These are phyloP conservation scores for Sciurus carolinensis DNA, from an alignment of 2,797 vertebrate genomes.

Conservation along the genomic window DNA sequence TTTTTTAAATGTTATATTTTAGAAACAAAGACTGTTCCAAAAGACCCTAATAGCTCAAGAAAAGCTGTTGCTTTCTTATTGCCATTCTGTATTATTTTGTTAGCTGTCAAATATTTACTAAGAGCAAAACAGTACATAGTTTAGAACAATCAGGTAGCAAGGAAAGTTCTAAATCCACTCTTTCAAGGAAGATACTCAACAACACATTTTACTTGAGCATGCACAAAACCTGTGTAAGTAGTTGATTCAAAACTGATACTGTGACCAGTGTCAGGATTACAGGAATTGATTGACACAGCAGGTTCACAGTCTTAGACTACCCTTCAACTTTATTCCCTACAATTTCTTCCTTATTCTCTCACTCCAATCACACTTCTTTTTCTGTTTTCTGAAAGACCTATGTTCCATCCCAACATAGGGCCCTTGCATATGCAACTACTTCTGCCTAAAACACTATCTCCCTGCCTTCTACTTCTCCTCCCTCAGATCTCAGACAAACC, in stretches of 20 bases:
- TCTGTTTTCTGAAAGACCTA: neutral
- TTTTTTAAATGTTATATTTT: conserved; percentile 26
- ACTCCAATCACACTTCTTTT: neutral
- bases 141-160: neutral
- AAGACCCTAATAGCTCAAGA: conserved; percentile 20
- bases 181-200: neutral
- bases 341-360: neutral
- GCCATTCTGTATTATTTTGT: neutral
- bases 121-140: neutral
- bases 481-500: neutral
- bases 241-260: neutral
- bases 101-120: conserved; percentile 47
- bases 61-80: conserved; percentile 23
- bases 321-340: neutral
- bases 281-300: neutral
- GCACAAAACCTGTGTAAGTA: neutral
- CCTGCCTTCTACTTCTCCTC: neutral
- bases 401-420: neutral
- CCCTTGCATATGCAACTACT: neutral
- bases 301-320: neutral
- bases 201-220: neutral
- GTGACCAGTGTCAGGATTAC: neutral
- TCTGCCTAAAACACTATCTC: neutral
- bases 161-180: neutral
- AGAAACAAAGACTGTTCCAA: conserved; percentile 40